phyloP scores from a whole-genome alignment of 2,888 invertebrate genomes.

The Hylaea fasciaria region DNA sequence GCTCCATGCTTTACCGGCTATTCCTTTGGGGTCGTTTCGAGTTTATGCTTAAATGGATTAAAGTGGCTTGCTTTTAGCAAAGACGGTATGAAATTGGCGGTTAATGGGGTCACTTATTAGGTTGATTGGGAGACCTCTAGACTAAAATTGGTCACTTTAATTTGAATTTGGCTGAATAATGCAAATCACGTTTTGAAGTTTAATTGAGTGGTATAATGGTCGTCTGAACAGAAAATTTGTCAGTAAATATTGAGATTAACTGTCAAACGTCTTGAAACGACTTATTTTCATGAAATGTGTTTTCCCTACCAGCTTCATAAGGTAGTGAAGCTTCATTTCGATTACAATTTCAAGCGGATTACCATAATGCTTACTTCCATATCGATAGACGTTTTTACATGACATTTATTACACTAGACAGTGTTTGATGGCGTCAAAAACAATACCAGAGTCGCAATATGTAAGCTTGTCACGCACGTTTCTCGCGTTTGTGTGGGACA shows the following conservation, averaged over 20 bases:
- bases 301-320: neutral
- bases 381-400: constrained; percentile 7
- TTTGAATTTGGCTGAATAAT: constrained; percentile 21
- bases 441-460: constrained; percentile 16
- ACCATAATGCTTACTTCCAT: neutral
- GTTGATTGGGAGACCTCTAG: constrained; percentile 62
- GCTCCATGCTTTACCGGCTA: constrained; percentile 54
- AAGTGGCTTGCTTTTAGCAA: constrained; percentile 71
- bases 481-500: constrained; percentile 16
- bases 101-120: constrained; percentile 69
- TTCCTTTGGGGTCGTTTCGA: constrained; percentile 67
- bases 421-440: constrained; percentile 13
- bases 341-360: constrained; percentile 4
- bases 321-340: neutral
- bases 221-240: constrained; percentile 10
- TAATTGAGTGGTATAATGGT: constrained; percentile 5
- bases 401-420: constrained; percentile 6
- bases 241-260: constrained; percentile 4
- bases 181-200: constrained; percentile 14
- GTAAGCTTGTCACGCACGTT: constrained; percentile 17
- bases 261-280: constrained; percentile 11
- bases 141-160: constrained; percentile 36
- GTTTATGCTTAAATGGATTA: constrained; percentile 78
- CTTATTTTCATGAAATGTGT: constrained; percentile 2
- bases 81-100: constrained; percentile 62